Conservation (phyloP, 2,797 vertebrate genomes). For the Oryzias sinensis region DNA sequence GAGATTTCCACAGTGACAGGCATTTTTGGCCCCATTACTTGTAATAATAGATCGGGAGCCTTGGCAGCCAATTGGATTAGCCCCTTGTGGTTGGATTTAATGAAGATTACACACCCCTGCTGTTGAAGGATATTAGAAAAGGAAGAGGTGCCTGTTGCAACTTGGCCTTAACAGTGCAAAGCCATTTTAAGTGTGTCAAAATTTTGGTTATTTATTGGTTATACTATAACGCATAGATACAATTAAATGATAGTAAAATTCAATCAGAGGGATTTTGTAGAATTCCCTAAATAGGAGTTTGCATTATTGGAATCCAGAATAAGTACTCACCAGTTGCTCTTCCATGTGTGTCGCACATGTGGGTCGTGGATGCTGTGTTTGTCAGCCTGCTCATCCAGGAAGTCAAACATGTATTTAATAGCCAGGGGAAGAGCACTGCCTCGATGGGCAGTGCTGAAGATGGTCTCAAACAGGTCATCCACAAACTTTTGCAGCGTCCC, state of each 20-base stretch:
- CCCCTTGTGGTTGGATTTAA: slow-evolving; percentile 71
- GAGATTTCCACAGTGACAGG: slow-evolving; percentile 55
- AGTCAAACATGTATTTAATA: slow-evolving; percentile 99
- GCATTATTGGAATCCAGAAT: background rate
- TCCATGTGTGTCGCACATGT: slow-evolving; percentile 97
- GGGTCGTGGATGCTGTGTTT: slow-evolving; percentile 96
- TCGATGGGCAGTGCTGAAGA: slow-evolving; percentile 97
- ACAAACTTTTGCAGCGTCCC: slow-evolving; percentile 98
- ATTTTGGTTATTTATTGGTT: slow-evolving; percentile 4
- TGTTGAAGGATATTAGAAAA: slow-evolving; percentile 69
- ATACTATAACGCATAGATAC: slow-evolving; percentile 1
- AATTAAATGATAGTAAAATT: slow-evolving; percentile 7
- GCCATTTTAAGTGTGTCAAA: slow-evolving; percentile 44
- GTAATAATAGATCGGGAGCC: slow-evolving; percentile 61
- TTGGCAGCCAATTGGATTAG: slow-evolving; percentile 71
- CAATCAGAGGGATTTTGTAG: background rate
- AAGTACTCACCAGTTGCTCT: slow-evolving; percentile 94
- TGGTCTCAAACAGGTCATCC: slow-evolving; percentile 97
- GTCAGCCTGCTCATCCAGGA: slow-evolving; percentile 96
- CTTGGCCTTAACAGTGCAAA: slow-evolving; percentile 54
- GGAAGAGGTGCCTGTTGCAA: slow-evolving; percentile 56
- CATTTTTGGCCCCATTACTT: slow-evolving; percentile 56
- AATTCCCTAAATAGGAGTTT: background rate
- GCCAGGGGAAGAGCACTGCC: slow-evolving; percentile 95
- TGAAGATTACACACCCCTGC: slow-evolving; percentile 73